Conservation (phyloP, 2,113 vertebrate species). For the Corythornis cristatus region DNA sequence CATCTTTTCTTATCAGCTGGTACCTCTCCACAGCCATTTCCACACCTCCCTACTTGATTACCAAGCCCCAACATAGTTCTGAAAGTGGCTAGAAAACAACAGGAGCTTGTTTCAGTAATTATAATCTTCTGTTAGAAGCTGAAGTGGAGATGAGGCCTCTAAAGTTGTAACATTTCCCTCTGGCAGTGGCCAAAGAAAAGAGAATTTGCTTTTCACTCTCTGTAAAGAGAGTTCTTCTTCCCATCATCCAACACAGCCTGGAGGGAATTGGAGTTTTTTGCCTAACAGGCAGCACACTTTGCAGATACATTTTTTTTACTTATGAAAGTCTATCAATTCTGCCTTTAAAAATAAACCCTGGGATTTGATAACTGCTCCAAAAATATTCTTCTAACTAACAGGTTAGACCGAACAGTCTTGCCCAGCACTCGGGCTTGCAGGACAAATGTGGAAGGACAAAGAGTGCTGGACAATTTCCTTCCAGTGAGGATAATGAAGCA, state of each 20-base stretch:
- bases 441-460: neutral
- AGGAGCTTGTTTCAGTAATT: neutral
- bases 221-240: neutral
- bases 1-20: constrained; percentile 9
- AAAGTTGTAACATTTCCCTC: neutral
- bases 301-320: neutral
- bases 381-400: neutral
- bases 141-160: neutral
- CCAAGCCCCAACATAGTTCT: neutral
- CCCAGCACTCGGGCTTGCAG: neutral
- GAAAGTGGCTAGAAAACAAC: neutral
- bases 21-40: neutral
- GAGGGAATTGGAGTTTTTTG: neutral
- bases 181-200: neutral
- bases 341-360: neutral
- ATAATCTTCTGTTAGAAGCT: neutral
- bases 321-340: neutral
- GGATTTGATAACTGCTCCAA: neutral
- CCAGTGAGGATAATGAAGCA: neutral
- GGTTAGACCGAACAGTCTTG: neutral
- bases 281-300: neutral
- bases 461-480: neutral
- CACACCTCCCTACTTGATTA: constrained; percentile 26
- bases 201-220: neutral
- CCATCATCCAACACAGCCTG: neutral